These are phyloP conservation scores for Acronicta leporina DNA, from an alignment of 2,888 invertebrate species.

Conservation along the genomic window DNA sequence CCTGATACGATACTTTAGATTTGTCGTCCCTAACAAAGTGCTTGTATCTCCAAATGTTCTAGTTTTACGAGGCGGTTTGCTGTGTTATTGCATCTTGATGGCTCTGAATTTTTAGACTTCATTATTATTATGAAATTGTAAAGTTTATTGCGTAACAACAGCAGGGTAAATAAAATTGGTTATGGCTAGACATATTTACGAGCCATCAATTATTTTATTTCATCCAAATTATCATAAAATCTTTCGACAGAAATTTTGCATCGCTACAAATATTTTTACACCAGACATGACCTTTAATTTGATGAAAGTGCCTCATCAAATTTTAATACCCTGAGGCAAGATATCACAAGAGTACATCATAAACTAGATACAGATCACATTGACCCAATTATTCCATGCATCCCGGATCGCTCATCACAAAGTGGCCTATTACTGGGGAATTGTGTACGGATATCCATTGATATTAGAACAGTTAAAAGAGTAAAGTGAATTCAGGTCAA, in stretches of 20 bases:
- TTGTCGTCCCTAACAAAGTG: conserved; percentile 45
- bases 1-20: conserved; percentile 50
- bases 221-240: conserved; percentile 17
- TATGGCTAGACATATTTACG: conserved; percentile 13
- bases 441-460: conserved; percentile 5
- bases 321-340: background rate
- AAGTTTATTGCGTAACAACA: background rate
- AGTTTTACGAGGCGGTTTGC: conserved; percentile 43
- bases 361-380: conserved; percentile 22
- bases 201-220: conserved; percentile 8
- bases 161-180: conserved; percentile 5
- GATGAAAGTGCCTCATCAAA: conserved; percentile 2
- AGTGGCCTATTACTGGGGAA: conserved; percentile 30
- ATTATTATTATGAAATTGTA: conserved; percentile 4
- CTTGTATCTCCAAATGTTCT: conserved; percentile 38
- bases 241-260: conserved; percentile 10
- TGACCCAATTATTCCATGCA: conserved; percentile 47
- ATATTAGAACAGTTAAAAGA: conserved; percentile 22
- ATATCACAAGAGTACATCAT: conserved; percentile 20
- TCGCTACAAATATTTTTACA: conserved; percentile 3
- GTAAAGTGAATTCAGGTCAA: background rate
- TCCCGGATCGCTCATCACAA: conserved; percentile 40
- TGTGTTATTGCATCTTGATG: conserved; percentile 49
- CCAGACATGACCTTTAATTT: background rate
- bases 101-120: conserved; percentile 23